Evolutionary conservation across 2,113 vertebrate genomes (phyloP).

Genomic region (Alaudala cheleensis): DNA sequence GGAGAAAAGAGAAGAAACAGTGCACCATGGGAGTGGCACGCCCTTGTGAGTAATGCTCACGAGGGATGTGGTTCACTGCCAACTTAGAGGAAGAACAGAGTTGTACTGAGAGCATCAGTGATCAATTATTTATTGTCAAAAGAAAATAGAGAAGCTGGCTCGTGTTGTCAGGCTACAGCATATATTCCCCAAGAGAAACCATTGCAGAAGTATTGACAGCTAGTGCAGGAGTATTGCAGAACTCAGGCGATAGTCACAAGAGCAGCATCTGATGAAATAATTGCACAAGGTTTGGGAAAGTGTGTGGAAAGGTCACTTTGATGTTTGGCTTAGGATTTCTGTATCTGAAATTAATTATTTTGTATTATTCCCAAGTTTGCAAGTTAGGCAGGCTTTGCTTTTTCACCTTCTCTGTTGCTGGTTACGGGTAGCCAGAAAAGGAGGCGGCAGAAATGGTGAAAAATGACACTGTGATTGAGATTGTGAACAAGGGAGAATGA

Average conservation of each 20-base stretch:
- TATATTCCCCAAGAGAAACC: not conserved
- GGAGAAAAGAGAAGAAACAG: not conserved
- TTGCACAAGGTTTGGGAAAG: not conserved
- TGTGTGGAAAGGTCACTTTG: not conserved
- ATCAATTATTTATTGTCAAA: slow-evolving; percentile 53
- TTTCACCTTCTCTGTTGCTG: not conserved
- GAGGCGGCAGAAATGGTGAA: not conserved
- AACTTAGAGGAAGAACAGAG: not conserved
- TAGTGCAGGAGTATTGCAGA: not conserved
- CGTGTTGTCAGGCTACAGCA: not conserved
- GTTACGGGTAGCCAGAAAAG: not conserved
- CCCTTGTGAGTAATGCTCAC: not conserved
- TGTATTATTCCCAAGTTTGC: not conserved
- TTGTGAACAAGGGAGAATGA: not conserved
- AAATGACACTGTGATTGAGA: not conserved
- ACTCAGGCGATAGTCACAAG: not conserved
- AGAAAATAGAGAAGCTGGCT: slow-evolving; percentile 14
- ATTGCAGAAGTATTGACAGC: not conserved
- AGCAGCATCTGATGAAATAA: not conserved
- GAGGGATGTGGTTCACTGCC: not conserved
- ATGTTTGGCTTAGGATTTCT: not conserved
- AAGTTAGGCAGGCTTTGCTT: not conserved
- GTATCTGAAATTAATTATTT: not conserved
- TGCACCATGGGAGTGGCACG: accelerated
- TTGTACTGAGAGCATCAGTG: not conserved